Evolutionary conservation across 2,113 vertebrate genomes (phyloP).

Genomic region (Empidonax alnorum): DNA sequence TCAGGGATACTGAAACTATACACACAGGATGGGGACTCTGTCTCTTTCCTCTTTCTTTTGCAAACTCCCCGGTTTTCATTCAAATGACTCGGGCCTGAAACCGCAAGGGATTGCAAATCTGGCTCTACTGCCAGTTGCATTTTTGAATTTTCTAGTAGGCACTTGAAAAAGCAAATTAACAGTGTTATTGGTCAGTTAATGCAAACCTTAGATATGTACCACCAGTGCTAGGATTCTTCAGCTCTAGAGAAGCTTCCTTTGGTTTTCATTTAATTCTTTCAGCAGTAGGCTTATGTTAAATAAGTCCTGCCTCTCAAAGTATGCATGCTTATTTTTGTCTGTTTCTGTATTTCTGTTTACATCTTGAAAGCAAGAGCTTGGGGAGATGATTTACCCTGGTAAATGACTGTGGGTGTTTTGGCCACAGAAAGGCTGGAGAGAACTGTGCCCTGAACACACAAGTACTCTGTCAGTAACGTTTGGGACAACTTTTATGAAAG

Average conservation of each 20-base stretch:
- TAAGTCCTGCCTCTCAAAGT: not conserved
- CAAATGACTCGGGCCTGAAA: not conserved
- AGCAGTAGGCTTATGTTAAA: not conserved
- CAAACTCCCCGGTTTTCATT: not conserved
- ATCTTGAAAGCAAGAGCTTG: not conserved
- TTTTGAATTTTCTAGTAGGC: not conserved
- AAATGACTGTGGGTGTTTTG: not conserved
- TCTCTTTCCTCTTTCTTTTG: not conserved
- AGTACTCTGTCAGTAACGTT: not conserved
- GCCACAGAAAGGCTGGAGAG: not conserved
- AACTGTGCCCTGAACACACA: rapidly evolving
- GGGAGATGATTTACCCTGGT: not conserved
- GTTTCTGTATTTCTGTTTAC: not conserved
- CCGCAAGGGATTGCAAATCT: not conserved
- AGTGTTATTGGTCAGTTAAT: not conserved
- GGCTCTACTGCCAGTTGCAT: not conserved
- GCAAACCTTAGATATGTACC: not conserved
- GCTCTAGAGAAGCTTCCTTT: not conserved
- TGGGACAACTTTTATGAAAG: not conserved
- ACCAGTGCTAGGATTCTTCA: not conserved
- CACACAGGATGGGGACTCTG: not conserved
- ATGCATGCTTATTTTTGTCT: not conserved
- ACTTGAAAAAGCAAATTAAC: not conserved
- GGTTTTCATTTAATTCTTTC: not conserved
- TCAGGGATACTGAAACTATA: not conserved